Percentiles rank a stretch among this genome's conserved stretches.
Evolutionary conservation across 2,797 vertebrate genomes (phyloP).

Genomic region (Acanthurus lineatus): DNA sequence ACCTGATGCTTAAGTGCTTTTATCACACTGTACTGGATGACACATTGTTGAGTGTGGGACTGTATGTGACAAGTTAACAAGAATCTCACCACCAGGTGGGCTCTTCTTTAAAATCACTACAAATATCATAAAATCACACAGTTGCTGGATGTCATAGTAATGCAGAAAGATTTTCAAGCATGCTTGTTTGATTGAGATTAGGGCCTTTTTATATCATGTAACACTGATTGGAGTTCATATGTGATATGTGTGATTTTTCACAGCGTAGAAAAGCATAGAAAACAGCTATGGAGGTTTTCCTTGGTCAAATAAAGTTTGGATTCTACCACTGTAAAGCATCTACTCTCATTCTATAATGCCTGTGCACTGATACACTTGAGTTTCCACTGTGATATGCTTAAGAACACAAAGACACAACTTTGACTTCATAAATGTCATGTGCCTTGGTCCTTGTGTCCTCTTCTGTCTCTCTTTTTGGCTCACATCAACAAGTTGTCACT

Average conservation of each 20-base stretch:
- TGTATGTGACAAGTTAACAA: not conserved
- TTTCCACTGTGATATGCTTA: not conserved
- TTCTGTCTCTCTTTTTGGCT: not conserved
- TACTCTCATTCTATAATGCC: not conserved
- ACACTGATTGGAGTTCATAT: not conserved
- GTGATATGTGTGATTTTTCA: not conserved
- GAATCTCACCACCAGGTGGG: too few relatives aligned
- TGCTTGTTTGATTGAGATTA: not conserved
- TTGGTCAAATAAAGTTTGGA: not conserved
- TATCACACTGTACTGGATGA: not conserved
- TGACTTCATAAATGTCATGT: not conserved
- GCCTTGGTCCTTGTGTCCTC: not conserved
- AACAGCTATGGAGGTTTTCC: not conserved
- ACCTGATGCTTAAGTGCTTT: slow-evolving; percentile 35
- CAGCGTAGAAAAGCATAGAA: not conserved
- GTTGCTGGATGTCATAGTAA: not conserved
- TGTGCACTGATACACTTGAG: not conserved
- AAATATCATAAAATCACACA: not conserved
- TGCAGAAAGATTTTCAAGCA: not conserved
- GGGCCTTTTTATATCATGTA: too few relatives aligned
- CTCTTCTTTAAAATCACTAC: not conserved
- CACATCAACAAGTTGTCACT: slow-evolving; percentile 1
- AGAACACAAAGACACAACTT: not conserved
- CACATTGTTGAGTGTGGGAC: not conserved
- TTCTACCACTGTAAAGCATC: not conserved